Conservation (phyloP, 1,140 invertebrate genomes). For the Monochamus saltuarius region DNA sequence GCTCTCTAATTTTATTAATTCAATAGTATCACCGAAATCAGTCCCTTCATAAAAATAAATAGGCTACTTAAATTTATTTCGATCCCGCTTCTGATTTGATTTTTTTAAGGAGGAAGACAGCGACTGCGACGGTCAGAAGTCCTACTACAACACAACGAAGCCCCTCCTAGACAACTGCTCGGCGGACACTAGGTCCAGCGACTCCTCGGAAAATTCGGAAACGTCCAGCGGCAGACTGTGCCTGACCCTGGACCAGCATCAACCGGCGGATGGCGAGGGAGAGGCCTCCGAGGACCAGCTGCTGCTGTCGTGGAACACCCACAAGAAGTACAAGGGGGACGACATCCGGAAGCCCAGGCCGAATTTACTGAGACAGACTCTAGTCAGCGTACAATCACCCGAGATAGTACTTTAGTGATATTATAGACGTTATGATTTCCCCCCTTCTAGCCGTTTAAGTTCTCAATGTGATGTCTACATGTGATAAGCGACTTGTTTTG, state of each 20-base stretch:
- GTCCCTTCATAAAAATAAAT: too few species aligned
- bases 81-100: too few species aligned
- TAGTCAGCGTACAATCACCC: slow-evolving; percentile 31
- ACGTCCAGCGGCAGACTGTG: slow-evolving; percentile 46
- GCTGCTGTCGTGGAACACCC: slow-evolving; percentile 55
- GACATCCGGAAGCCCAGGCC: slow-evolving; percentile 22
- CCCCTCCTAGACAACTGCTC: slow-evolving; percentile 33
- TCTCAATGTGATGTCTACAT: slow-evolving; percentile 37
- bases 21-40: too few species aligned
- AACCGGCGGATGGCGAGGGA: slow-evolving; percentile 6
- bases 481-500: slow-evolving; percentile 29
- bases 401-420: slow-evolving; percentile 39
- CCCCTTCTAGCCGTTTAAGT: slow-evolving; percentile 7
- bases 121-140: slow-evolving; percentile 34
- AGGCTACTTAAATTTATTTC: too few species aligned
- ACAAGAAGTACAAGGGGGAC: slow-evolving; percentile 39
- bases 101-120: slow-evolving; percentile 40
- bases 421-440: background rate
- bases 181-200: slow-evolving; percentile 42
- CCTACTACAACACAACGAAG: slow-evolving; percentile 33
- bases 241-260: slow-evolving; percentile 41
- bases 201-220: slow-evolving; percentile 55
- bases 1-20: too few species aligned
- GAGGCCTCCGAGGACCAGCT: slow-evolving; percentile 55
- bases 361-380: slow-evolving; percentile 26